Evolutionary conservation across 2,888 invertebrate species (phyloP).

Genomic region (Falcaria lacertinaria): DNA sequence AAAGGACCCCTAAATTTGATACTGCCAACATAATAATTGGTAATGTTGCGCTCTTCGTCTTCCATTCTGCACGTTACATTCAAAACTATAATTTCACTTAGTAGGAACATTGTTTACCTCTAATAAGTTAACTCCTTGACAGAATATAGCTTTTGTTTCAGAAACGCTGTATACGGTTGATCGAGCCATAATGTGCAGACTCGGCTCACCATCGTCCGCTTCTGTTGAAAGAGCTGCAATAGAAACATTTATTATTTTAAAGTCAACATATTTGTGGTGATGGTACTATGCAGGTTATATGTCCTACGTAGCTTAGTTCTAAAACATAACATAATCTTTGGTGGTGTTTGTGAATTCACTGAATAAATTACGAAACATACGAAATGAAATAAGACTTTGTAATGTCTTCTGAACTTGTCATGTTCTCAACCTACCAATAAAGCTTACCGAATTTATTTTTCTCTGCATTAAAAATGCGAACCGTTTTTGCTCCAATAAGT

Average conservation of each 20-base stretch:
- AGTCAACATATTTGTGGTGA: too few species aligned
- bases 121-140: constrained; percentile 51
- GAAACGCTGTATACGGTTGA: constrained; percentile 57
- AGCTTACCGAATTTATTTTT: background rate
- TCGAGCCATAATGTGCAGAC: constrained; percentile 49
- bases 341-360: too few species aligned
- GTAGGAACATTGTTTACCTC: constrained; percentile 49
- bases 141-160: constrained; percentile 63
- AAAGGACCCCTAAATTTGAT: too few species aligned
- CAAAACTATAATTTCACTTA: too few species aligned
- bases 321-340: too few species aligned
- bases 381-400: too few species aligned
- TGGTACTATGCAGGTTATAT: too few species aligned
- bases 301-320: too few species aligned
- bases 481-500: constrained; percentile 30
- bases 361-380: too few species aligned
- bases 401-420: background rate
- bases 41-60: too few species aligned
- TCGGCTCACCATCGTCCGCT: constrained; percentile 39
- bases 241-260: background rate
- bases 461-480: constrained; percentile 18
- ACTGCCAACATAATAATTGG: too few species aligned
- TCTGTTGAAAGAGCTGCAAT: constrained; percentile 44
- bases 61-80: too few species aligned
- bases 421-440: background rate